Evolutionary conservation across 2,797 vertebrate species (phyloP).

Genomic region (Argya squamiceps): DNA sequence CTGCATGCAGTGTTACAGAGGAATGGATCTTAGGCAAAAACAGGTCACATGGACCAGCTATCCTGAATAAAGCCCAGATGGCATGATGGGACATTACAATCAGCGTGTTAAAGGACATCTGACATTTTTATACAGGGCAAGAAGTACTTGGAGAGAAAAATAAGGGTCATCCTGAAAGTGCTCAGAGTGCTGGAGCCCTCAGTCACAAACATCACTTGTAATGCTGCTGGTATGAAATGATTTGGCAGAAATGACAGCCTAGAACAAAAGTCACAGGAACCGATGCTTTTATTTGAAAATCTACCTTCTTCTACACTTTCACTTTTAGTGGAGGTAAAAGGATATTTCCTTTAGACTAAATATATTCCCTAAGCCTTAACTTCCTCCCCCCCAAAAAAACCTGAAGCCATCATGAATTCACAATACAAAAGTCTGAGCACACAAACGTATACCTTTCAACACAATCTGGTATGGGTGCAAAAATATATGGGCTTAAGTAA

Average conservation of each 20-base stretch:
- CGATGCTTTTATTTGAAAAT: not conserved
- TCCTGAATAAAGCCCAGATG: slow-evolving; percentile 10
- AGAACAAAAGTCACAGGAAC: not conserved
- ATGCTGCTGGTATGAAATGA: not conserved
- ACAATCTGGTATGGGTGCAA: fast-evolving
- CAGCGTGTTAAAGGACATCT: not conserved
- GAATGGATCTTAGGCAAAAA: not conserved
- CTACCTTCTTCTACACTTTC: not conserved
- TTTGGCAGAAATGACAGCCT: not conserved
- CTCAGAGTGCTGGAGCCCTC: not conserved
- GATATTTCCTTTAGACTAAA: not conserved
- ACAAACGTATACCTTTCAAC: not conserved
- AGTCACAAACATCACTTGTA: not conserved
- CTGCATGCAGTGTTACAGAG: slow-evolving; percentile 20
- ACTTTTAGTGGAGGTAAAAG: not conserved
- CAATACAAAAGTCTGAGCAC: not conserved
- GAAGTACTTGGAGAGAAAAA: not conserved
- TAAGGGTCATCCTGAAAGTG: not conserved
- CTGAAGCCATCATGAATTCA: not conserved
- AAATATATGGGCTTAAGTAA: not conserved
- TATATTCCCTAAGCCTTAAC: not conserved
- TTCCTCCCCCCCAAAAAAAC: fast-evolving
- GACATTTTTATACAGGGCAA: not conserved
- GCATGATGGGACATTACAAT: not conserved
- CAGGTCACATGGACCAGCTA: not conserved